Evolutionary conservation across 1,140 invertebrate species (phyloP), one percentile per base, ranked within the genome.

Genomic region (Heliothis virescens): DNA sequence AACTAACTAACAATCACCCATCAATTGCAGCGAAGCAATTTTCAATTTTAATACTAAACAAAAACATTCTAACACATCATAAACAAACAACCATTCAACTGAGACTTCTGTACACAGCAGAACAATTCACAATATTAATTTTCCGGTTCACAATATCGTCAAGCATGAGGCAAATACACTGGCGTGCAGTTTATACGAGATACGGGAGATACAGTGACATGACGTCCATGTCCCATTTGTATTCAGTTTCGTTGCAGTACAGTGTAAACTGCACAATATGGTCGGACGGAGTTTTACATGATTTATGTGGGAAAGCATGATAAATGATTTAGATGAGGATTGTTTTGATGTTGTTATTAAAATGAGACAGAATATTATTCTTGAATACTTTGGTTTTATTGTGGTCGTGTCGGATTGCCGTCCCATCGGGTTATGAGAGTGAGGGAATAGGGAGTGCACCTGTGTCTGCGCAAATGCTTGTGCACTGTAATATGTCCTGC

Each of bases 181-280:
- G 16, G 11, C 63, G 63, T 67, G 63, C 63, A 67, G 26, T 21
- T 9, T 65, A 18, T 41, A 50, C 2, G 47, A 67, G 47, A 67
- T 67, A 67, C 63, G 16, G 21, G 18, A 62, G 59, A 67, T 67
- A 67, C 63, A n/a, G 41, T 21, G 63, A 13, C 63, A 13, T 67
- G 63, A 5, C 63, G 18, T 67, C 21, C 21, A 26, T 26, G 21
- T 26, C 16, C 47, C 41, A 67, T 67, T 67, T 50, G 63, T 67
- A 67, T 67, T 48, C 63, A 48, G 63, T 67, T 67, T 67, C 18
- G 21, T 50, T 67, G 63, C 63, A 67, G 50, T 67, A 50, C 63
- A 50, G 63, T 67, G 63, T 67, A 67, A 67, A 67, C 63, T 48
- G 63, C 62, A 48, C 62, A 18, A 65, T 65, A 48, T 65, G 62